A percentile compares a stretch with the other conserved stretches of the same genome.
Conservation (phyloP, 2,113 vertebrate species). For the Dunckerocampus dactyliophorus region DNA sequence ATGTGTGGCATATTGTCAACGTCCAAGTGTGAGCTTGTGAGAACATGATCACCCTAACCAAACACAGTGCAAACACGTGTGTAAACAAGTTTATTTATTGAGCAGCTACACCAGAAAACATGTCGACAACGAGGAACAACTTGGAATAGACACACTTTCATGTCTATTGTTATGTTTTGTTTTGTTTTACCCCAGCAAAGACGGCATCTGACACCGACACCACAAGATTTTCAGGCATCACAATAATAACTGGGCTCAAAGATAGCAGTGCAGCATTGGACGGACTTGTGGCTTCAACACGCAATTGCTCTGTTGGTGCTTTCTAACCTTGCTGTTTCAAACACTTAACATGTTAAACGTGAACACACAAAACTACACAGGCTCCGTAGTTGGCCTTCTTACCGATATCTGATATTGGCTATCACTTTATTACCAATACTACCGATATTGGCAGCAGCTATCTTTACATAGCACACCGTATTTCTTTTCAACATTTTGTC, state of each 20-base stretch:
- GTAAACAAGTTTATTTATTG: slow-evolving; percentile 1
- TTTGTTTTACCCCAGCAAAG: background rate
- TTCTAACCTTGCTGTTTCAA: background rate
- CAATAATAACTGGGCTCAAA: background rate
- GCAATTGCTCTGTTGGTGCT: too few species aligned
- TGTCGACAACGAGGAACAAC: background rate
- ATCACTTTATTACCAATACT: too few species aligned
- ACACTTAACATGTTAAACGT: too few species aligned
- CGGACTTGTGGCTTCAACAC: background rate
- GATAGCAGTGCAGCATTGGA: background rate
- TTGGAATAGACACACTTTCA: too few species aligned
- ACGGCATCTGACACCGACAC: background rate
- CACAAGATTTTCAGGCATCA: background rate
- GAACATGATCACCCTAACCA: background rate
- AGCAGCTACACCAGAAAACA: background rate
- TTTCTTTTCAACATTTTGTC: too few species aligned
- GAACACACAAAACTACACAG: too few species aligned
- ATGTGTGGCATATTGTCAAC: background rate
- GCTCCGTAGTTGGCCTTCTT: too few species aligned
- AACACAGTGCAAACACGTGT: background rate
- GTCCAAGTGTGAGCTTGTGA: background rate
- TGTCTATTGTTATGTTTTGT: too few species aligned
- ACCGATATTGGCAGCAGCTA: too few species aligned
- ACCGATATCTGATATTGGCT: too few species aligned
- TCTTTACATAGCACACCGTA: too few species aligned